Conservation (phyloP, 2,888 invertebrate species). For the Calliopum simillimum region DNA sequence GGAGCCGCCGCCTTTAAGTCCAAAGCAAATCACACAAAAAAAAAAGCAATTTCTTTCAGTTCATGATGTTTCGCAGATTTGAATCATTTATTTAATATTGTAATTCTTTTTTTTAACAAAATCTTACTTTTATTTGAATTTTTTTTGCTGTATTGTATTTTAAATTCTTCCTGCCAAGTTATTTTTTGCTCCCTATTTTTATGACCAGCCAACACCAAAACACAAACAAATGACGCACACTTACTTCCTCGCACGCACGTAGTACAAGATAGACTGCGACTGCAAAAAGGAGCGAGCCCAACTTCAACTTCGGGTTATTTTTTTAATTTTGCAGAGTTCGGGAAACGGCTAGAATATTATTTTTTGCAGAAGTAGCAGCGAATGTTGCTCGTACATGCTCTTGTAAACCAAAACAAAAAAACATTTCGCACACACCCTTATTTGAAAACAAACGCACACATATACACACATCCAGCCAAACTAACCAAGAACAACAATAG, state of each 20-base stretch:
- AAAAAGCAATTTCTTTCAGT: background rate
- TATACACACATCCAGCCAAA: background rate
- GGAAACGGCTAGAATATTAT: constrained; percentile 1
- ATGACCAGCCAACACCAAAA: background rate
- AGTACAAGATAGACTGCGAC: constrained; percentile 18
- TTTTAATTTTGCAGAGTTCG: constrained; percentile 7
- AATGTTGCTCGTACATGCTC: background rate
- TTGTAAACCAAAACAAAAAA: background rate
- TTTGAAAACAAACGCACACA: background rate
- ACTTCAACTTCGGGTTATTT: constrained; percentile 14
- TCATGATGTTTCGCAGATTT: background rate
- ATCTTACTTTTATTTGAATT: constrained; percentile 6
- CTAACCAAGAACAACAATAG: background rate
- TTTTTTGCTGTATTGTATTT: background rate
- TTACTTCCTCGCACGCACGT: constrained; percentile 9
- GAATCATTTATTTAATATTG: background rate
- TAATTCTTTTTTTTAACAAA: too few species aligned
- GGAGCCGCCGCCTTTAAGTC: constrained; percentile 20
- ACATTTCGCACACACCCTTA: background rate
- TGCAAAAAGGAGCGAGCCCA: constrained; percentile 18
- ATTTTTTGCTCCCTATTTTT: background rate
- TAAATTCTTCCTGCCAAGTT: background rate
- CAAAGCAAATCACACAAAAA: background rate
- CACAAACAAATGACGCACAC: background rate
- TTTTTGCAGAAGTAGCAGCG: background rate